Conservation (phyloP, 2,797 vertebrate species). For the Siniperca undulata region DNA sequence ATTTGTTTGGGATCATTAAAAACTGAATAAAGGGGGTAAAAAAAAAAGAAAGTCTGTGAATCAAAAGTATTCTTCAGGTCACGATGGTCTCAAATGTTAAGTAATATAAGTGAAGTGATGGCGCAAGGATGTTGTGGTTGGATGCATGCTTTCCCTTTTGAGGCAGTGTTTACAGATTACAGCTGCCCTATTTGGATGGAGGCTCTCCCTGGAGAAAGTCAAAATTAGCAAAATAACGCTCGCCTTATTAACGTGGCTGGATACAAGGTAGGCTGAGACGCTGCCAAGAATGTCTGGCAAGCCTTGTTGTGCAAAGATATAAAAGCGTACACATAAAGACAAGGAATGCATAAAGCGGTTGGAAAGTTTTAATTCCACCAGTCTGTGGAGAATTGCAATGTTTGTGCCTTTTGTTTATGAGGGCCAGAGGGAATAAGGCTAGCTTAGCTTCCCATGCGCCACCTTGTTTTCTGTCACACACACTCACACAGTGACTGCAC, state of each 20-base stretch:
- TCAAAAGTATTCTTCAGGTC: not conserved
- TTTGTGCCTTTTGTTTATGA: constrained; percentile 70
- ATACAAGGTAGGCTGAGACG: constrained; percentile 49
- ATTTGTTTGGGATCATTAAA: constrained; percentile 41
- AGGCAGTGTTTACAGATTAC: constrained; percentile 53
- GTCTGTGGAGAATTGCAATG: constrained; percentile 62
- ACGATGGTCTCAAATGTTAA: not conserved
- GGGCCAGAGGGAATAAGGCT: constrained; percentile 70
- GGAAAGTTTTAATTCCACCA: constrained; percentile 73
- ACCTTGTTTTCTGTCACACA: constrained; percentile 73
- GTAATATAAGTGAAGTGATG: constrained; percentile 13
- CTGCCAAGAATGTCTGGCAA: constrained; percentile 65
- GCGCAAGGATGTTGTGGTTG: constrained; percentile 11
- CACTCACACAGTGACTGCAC: constrained; percentile 51
- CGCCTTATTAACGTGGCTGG: constrained; percentile 52
- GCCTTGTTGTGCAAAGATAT: constrained; percentile 42
- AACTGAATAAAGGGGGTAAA: not conserved
- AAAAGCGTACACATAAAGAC: constrained; percentile 40
- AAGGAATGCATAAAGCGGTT: constrained; percentile 53
- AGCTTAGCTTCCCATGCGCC: constrained; percentile 69
- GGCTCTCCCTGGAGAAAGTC: constrained; percentile 43
- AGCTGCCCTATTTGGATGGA: constrained; percentile 63
- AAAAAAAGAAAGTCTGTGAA: not conserved
- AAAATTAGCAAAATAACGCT: constrained; percentile 59
- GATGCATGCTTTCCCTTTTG: constrained; percentile 19